Percentiles rank a stretch among this genome's conserved stretches.
Conservation (phyloP, 2,113 vertebrate species). For the Barnardius zonarius region DNA sequence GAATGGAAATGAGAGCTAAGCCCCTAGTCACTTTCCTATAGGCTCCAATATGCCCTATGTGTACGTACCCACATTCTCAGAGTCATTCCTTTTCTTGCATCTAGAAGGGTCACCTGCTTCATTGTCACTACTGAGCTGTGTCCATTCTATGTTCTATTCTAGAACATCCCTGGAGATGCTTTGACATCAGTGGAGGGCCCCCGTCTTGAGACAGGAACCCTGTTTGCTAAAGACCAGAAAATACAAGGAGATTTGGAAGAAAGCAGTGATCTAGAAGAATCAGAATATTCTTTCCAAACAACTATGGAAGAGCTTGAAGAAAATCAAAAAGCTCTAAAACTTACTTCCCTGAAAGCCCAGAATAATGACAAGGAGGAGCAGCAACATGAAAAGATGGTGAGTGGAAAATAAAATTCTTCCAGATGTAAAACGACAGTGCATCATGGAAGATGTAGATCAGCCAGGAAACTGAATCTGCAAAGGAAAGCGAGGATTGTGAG, state of each 20-base stretch:
- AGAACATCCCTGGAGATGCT: neutral
- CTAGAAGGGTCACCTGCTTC: neutral
- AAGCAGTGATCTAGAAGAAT: neutral
- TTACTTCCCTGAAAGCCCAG: neutral
- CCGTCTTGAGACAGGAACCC: neutral
- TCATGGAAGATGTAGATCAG: neutral
- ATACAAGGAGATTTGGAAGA: neutral
- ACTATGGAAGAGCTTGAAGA: neutral
- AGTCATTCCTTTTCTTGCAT: neutral
- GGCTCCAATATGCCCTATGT: neutral
- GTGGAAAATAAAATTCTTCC: neutral
- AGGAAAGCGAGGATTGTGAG: neutral
- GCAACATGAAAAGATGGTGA: neutral
- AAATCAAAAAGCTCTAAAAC: neutral
- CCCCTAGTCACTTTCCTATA: neutral
- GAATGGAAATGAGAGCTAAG: neutral
- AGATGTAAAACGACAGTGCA: neutral
- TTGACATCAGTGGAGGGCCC: neutral
- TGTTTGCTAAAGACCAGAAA: neutral
- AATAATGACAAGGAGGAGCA: neutral
- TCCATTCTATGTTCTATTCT: neutral
- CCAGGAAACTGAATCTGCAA: neutral
- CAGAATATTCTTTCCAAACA: neutral
- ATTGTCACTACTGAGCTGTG: neutral
- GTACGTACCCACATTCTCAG: neutral